These are phyloP conservation scores for Xerus rutilus DNA, from an alignment of 2,797 vertebrate species.

Conservation along the genomic window DNA sequence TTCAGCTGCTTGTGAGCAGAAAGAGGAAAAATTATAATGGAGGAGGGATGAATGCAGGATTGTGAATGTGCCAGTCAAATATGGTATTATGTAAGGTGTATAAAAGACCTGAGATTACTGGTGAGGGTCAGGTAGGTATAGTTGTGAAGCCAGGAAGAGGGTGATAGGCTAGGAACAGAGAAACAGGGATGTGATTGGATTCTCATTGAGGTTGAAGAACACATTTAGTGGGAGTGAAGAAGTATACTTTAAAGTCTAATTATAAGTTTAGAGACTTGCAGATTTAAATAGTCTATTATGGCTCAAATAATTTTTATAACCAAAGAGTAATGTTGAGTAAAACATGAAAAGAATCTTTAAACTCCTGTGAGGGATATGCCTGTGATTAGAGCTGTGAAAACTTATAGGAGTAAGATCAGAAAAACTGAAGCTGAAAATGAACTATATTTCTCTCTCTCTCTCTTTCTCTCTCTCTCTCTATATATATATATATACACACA, in stretches of 20 bases:
- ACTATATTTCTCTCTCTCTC: not conserved
- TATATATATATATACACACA: not conserved
- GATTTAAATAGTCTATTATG: conserved; percentile 73
- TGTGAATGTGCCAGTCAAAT: not conserved
- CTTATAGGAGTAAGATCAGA: conserved; percentile 41
- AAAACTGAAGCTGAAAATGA: conserved; percentile 56
- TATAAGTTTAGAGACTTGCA: conserved; percentile 64
- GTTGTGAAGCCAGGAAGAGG: not conserved
- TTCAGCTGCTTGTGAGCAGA: not conserved
- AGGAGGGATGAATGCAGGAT: not conserved
- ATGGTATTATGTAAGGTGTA: not conserved
- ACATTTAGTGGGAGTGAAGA: conserved; percentile 64
- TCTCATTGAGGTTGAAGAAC: conserved; percentile 28
- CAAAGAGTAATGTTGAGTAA: conserved; percentile 71
- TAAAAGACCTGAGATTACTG: not conserved
- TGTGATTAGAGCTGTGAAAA: conserved; percentile 62
- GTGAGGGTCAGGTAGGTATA: not conserved
- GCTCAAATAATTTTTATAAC: conserved; percentile 77
- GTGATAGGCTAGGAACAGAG: not conserved
- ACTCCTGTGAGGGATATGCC: conserved; percentile 33
- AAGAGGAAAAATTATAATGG: conserved; percentile 2
- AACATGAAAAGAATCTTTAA: conserved; percentile 73
- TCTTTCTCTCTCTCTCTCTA: not conserved
- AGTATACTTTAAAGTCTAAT: conserved; percentile 75
- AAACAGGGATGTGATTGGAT: not conserved